A percentile compares a stretch with the other conserved stretches of the same genome.
Conservation (phyloP, 2,888 invertebrate species). For the Caenorhabditis sp. region DNA sequence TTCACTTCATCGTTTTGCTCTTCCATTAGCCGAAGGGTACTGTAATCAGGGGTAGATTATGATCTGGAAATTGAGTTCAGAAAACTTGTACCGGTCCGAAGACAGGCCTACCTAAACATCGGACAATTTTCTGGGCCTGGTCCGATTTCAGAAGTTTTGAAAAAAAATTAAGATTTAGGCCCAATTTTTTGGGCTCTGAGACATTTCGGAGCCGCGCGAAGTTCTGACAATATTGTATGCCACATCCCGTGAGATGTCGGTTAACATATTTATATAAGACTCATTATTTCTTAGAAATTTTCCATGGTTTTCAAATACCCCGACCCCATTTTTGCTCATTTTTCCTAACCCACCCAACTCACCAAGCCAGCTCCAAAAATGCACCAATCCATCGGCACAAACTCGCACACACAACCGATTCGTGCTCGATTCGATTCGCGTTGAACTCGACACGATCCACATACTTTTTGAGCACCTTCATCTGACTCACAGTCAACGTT, state of each 20-base stretch:
- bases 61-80: neutral
- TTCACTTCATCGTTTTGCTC: constrained; percentile 36
- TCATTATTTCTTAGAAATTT: too few species aligned
- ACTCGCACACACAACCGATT: constrained; percentile 25
- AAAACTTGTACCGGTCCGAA: too few species aligned
- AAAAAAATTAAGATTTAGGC: too few species aligned
- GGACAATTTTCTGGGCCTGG: too few species aligned
- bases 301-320: too few species aligned
- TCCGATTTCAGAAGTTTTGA: too few species aligned
- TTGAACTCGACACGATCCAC: constrained; percentile 52
- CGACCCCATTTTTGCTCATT: neutral
- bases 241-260: too few species aligned
- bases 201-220: too few species aligned
- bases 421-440: constrained; percentile 44
- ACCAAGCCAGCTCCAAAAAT: constrained; percentile 32
- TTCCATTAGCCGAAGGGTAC: constrained; percentile 22
- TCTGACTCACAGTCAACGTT: constrained; percentile 28
- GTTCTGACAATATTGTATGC: too few species aligned
- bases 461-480: constrained; percentile 46
- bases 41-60: neutral
- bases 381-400: constrained; percentile 31
- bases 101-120: too few species aligned
- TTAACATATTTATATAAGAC: too few species aligned
- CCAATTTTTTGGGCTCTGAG: too few species aligned
- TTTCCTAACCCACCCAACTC: neutral